Evolutionary conservation across 2,888 invertebrate genomes (phyloP), one percentile per base, ranked within the genome.

Genomic region (Sisyra nigra): DNA sequence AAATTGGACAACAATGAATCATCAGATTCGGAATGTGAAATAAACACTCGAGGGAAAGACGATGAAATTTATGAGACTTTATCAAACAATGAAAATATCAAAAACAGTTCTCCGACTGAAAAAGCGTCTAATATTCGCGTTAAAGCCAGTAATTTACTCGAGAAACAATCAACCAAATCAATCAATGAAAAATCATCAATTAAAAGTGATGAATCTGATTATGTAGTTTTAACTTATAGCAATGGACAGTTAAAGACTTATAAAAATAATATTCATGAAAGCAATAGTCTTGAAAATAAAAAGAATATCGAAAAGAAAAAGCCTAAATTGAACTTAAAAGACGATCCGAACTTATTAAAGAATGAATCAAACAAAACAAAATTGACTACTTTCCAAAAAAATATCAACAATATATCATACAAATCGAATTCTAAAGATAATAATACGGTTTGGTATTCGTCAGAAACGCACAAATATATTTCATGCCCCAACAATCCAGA

Each of bases 401-500:
- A 40, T 14, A 14, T 29, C 10, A 9, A 18, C 9, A 40, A 13
- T 30, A 38, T 18, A 10, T 38, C 17, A 10, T 3, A 11, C 11
- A 38, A 18, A 17, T 3, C n/a, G 1, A 18, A 19, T 38, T 38
- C 17, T 15, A 38, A 38, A 38, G 38, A 38, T 18, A 38, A 15
- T 38, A 15, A 19, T 15, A 18, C 17, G 10, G 5, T 15, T 19
- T 38, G 17, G 18, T 15, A 38, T 7, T 9, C 18, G 10, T 18
- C 19, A 10, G 10, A 19, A 14, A 24, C 7, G 24, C 24, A 24
- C 7, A 17, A 37, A 37, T 37, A 15, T 15, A 37, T 37, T n/a
- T 37, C 18, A n/a, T 29, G 17, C 8, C 42, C 42, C 10, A 80
- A 74, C 18, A 66, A 71, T 4, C 78, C 79, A 3, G 76, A 77